Conservation (phyloP, 2,888 invertebrate genomes). For the Habroteleia sp. region DNA sequence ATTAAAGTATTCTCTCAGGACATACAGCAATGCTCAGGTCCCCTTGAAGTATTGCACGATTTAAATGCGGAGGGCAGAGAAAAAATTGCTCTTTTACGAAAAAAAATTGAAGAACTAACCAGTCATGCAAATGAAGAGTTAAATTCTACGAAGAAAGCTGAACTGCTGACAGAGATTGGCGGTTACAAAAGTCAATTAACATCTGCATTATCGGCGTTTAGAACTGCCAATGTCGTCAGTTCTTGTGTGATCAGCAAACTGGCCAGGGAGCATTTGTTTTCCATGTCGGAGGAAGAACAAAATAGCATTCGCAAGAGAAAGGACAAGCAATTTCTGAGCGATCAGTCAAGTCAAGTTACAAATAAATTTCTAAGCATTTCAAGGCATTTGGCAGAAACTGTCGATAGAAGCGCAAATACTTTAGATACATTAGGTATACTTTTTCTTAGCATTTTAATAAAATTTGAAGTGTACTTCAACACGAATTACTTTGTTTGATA, state of each 20-base stretch:
- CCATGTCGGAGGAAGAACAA: slow-evolving; percentile 82
- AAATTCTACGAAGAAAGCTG: slow-evolving; percentile 85
- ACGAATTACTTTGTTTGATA: too few species aligned
- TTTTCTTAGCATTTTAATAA: too few species aligned
- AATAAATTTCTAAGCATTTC: slow-evolving; percentile 93
- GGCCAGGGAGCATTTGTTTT: slow-evolving; percentile 87
- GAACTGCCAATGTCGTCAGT: slow-evolving; percentile 90
- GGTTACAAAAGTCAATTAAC: slow-evolving; percentile 87
- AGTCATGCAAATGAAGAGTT: slow-evolving; percentile 82
- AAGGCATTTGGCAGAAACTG: slow-evolving; percentile 92
- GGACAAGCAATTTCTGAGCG: slow-evolving; percentile 85
- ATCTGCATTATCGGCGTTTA: slow-evolving; percentile 88
- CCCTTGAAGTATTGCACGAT: slow-evolving; percentile 86
- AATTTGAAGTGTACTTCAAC: too few species aligned
- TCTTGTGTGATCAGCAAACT: slow-evolving; percentile 90
- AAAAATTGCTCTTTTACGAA: slow-evolving; percentile 86
- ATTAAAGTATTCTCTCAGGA: slow-evolving; percentile 83
- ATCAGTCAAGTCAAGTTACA: slow-evolving; percentile 89
- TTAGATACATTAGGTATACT: slow-evolving; percentile 88
- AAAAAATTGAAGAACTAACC: slow-evolving; percentile 87
- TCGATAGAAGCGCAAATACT: slow-evolving; percentile 92
- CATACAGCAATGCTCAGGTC: slow-evolving; percentile 88
- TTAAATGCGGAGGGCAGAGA: slow-evolving; percentile 89
- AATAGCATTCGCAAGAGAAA: slow-evolving; percentile 86
- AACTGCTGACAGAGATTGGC: slow-evolving; percentile 85